Percentiles rank a stretch among this genome's conserved stretches.
These are phyloP conservation scores for Xanthia togata DNA, from an alignment of 2,888 invertebrate species.

Conservation along the genomic window DNA sequence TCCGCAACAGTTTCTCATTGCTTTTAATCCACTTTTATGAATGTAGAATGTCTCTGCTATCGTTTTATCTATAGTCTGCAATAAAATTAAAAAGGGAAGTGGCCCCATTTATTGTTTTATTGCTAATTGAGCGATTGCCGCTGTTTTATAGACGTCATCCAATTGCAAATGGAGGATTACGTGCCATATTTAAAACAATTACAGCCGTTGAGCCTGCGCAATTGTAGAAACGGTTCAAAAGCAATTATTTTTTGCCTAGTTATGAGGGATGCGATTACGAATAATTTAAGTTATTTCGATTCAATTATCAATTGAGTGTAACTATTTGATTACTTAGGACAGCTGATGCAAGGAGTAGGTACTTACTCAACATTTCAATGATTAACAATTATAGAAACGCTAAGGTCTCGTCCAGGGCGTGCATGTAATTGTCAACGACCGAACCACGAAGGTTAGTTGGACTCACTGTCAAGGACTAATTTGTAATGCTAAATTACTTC, in stretches of 20 bases:
- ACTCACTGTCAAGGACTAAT: no score
- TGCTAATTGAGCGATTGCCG: constrained; percentile 32
- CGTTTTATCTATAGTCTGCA: constrained; percentile 10
- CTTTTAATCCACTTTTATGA: constrained; percentile 30
- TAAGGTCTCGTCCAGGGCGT: background rate
- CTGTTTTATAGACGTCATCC: constrained; percentile 32
- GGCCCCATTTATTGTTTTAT: constrained; percentile 44
- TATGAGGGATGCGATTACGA: constrained; percentile 5
- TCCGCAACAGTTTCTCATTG: constrained; percentile 10
- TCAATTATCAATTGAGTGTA: constrained; percentile 43
- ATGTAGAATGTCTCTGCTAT: constrained; percentile 29
- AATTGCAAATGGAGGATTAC: constrained; percentile 33
- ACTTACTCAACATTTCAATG: constrained; percentile 18
- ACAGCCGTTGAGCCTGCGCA: background rate
- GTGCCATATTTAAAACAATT: constrained; percentile 44
- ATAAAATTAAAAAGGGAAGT: constrained; percentile 28
- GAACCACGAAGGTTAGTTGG: background rate
- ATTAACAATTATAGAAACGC: constrained; percentile 26
- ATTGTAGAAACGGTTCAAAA: constrained; percentile 32
- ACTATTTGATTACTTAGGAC: constrained; percentile 41
- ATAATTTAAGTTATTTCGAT: constrained; percentile 34
- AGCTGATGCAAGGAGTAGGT: constrained; percentile 15
- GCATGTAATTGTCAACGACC: background rate
- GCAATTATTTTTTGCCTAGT: constrained; percentile 12
- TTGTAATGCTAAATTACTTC: no score